Conservation (phyloP, 2,797 vertebrate species). For the Potorous gilbertii region DNA sequence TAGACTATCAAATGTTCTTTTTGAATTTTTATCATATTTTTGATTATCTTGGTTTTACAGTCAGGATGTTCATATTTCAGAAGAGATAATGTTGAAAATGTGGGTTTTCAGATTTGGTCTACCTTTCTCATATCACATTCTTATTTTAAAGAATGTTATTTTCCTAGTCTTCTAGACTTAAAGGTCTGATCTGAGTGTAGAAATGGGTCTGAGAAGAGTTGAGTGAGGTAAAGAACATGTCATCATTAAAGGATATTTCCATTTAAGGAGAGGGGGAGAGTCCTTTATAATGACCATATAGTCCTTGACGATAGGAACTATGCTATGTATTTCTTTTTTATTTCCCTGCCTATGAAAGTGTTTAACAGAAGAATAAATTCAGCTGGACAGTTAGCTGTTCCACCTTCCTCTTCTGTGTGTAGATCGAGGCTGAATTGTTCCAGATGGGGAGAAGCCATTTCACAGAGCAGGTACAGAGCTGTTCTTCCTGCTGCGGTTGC, state of each 20-base stretch:
- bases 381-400: neutral
- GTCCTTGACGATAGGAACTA: neutral
- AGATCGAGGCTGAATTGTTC: neutral
- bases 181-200: neutral
- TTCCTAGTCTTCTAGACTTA: neutral
- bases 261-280: neutral
- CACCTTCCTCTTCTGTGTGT: neutral
- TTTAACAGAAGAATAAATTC: neutral
- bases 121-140: neutral
- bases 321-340: neutral
- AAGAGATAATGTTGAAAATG: slow-evolving; percentile 21
- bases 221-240: neutral
- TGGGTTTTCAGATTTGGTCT: slow-evolving; percentile 24
- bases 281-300: neutral
- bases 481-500: neutral
- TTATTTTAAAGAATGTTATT: slow-evolving; percentile 23
- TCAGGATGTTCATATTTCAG: slow-evolving; percentile 20
- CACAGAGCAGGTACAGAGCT: neutral
- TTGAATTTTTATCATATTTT: slow-evolving; percentile 60
- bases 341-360: neutral
- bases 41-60: slow-evolving; percentile 46
- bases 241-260: neutral
- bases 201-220: neutral
- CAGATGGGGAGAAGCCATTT: neutral
- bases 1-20: slow-evolving; percentile 34